Conservation (phyloP, 1,140 invertebrate species). For the Tetragnatha versicolor region DNA sequence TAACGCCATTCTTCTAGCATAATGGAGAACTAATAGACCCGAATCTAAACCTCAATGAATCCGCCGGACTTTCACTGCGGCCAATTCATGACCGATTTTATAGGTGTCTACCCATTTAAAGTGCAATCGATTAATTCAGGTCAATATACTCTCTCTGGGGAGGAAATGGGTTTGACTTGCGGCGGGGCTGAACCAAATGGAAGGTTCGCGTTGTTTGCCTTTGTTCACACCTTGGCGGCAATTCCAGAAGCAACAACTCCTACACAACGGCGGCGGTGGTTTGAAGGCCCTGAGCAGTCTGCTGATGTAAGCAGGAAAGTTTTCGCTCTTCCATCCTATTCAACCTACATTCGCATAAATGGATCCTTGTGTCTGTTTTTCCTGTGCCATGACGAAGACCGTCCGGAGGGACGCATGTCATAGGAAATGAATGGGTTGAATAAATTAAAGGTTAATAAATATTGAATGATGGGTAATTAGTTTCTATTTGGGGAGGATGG, state of each 20-base stretch:
- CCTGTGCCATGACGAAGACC: neutral
- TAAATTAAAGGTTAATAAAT: no score
- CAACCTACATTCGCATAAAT: constrained; percentile 4
- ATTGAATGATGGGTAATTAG: no score
- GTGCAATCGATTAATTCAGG: constrained; percentile 18
- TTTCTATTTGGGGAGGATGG: no score
- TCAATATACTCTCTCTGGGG: constrained; percentile 8
- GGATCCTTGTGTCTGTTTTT: neutral
- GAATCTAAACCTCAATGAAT: no score
- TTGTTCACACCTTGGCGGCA: neutral
- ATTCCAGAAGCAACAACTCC: neutral
- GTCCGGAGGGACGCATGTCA: neutral
- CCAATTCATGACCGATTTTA: neutral
- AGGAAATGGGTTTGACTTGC: constrained; percentile 1
- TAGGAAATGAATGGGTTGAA: no score
- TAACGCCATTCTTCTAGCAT: no score
- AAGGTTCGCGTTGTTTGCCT: neutral
- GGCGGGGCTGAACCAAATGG: neutral
- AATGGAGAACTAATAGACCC: no score
- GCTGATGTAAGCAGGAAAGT: constrained; percentile 29
- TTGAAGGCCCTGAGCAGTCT: constrained; percentile 33
- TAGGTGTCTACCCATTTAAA: neutral
- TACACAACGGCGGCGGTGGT: constrained; percentile 6
- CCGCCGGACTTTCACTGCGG: neutral
- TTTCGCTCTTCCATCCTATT: neutral